Percentiles rank a stretch among this genome's conserved stretches.
Conservation (phyloP, 2,888 invertebrate species). For the Mamestra brassicae region DNA sequence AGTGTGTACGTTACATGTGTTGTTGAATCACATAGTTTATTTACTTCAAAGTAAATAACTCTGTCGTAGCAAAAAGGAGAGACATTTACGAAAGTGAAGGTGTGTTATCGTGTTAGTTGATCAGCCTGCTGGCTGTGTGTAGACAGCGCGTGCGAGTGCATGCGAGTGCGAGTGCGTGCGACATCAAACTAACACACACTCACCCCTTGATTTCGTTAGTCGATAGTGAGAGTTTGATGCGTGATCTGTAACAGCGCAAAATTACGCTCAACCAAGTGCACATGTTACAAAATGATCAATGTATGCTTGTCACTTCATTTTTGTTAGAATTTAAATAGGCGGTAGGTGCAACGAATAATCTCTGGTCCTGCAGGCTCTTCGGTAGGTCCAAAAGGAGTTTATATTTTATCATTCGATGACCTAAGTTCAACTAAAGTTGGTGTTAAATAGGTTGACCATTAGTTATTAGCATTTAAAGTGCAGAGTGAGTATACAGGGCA, state of each 20-base stretch:
- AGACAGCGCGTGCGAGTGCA: constrained; percentile 25
- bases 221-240: constrained; percentile 81
- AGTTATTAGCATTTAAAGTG: not conserved
- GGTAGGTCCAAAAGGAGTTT: too few species aligned
- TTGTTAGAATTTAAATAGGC: not conserved
- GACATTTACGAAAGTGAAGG: not conserved
- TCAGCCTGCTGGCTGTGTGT: not conserved
- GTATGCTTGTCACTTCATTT: constrained; percentile 10
- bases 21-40: not conserved
- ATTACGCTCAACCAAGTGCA: constrained; percentile 65
- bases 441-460: not conserved
- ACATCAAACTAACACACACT: constrained; percentile 82
- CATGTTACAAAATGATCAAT: constrained; percentile 11
- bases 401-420: too few species aligned
- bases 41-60: not conserved
- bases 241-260: constrained; percentile 84
- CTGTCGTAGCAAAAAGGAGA: not conserved
- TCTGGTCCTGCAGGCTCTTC: too few species aligned
- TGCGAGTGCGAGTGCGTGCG: constrained; percentile 65
- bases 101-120: not conserved
- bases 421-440: not conserved
- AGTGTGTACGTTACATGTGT: not conserved
- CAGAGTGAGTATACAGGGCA: too few species aligned
- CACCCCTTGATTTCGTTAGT: constrained; percentile 84
- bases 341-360: constrained; percentile 8